Evolutionary conservation across 2,888 invertebrate species (phyloP).

Genomic region (Drymonia ruficornis): DNA sequence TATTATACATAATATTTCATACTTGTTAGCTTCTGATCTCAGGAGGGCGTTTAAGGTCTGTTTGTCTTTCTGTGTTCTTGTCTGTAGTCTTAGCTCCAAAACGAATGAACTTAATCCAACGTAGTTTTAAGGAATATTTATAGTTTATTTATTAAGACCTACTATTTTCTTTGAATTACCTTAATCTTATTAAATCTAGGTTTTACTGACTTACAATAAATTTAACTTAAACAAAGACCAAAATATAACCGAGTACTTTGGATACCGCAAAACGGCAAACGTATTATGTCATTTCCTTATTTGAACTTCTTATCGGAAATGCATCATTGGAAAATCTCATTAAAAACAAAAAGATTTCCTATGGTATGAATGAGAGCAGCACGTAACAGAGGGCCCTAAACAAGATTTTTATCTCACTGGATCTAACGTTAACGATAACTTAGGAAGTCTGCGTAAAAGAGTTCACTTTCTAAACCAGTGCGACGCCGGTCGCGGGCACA

Average conservation of each 20-base stretch:
- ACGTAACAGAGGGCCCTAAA: constrained; percentile 23
- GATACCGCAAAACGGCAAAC: background rate
- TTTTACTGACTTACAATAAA: too few species aligned
- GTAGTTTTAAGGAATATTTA: too few species aligned
- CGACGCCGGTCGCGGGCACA: constrained; percentile 27
- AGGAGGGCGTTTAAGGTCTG: too few species aligned
- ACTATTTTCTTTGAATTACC: too few species aligned
- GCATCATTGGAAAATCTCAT: background rate
- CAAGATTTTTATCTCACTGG: constrained; percentile 23
- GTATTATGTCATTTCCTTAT: background rate
- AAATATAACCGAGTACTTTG: background rate
- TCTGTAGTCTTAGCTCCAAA: too few species aligned
- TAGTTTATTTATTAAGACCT: too few species aligned
- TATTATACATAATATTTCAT: too few species aligned
- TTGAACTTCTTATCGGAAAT: background rate
- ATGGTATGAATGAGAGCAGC: background rate
- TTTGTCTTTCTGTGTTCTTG: too few species aligned
- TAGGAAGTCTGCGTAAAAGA: constrained; percentile 46
- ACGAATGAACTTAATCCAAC: too few species aligned
- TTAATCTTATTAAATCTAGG: too few species aligned
- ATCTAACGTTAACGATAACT: constrained; percentile 36
- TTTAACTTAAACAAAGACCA: too few species aligned
- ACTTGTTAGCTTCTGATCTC: too few species aligned
- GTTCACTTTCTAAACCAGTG: constrained; percentile 59
- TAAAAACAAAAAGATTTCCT: background rate